Base-by-base conservation (phyloP, 2,888 invertebrate species). In the Patella depressa region DNA sequence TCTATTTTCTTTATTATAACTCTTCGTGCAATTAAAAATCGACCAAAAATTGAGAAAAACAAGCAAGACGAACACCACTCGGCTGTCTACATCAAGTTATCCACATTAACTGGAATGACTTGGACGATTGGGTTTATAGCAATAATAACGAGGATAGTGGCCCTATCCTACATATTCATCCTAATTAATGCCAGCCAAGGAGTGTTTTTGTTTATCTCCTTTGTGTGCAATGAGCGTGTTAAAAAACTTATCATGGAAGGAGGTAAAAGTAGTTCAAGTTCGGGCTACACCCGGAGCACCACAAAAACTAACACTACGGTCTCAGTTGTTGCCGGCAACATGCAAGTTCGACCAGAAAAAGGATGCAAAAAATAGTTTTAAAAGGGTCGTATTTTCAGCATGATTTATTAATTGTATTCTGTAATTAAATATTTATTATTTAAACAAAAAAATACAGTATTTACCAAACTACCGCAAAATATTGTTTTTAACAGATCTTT, bases 201-300 rank as follows among this genome's bases (percentile, higher is more conserved):
- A 4, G 71, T 82, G 54, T 83, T 82, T 69, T 76, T 83, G 74
- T 83, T 80, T 57, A 53, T 83, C 57, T 82, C 83, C 29, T 83
- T 83, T 71, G 79, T 79, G 59, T 76, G 65, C 73, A 83, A 80
- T 71, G 72, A 72, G 15, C 76, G 81, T 19, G 81, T 83, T n/a
- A 19, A 76, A 57, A 75, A 19, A 29, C 54, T 83, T 0, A 65
- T 65, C 24, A 14, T 14, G 11, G 19, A 65, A 24, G 24, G 24
- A 24, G 19, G 65, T 24, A 19, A 24, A 12, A 24, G 14, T 24
- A 65, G 65, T 65, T 45, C 45, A 7, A 45, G 45, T 45, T 7
- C 45, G 7, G 45, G 45, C 7, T 45, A 45, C 45, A 45, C 45
- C 45, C 45, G 45, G 45, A 45, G 45, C 45, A 45, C 45, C 45